A percentile compares a stretch with the other conserved stretches of the same genome.
These are phyloP conservation scores for Percina caprodes DNA, from an alignment of 2,113 vertebrate species.

Conservation along the genomic window DNA sequence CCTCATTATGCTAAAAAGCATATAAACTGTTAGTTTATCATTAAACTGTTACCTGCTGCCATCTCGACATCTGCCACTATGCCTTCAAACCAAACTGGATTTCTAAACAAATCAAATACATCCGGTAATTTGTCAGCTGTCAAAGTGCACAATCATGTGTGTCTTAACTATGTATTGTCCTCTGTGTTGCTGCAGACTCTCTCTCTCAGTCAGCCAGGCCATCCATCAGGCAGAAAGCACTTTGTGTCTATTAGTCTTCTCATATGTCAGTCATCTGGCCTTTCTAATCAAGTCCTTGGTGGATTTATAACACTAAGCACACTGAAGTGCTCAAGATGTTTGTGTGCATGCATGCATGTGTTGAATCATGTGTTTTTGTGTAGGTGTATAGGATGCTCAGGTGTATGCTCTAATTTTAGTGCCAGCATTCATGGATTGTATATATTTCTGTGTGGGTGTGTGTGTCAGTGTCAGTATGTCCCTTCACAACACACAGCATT, in stretches of 20 bases:
- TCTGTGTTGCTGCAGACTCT: not conserved
- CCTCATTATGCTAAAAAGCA: not conserved
- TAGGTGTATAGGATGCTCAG: not conserved
- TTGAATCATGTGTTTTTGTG: conserved; percentile 2
- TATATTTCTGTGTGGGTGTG: not conserved
- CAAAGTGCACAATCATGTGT: conserved; percentile 34
- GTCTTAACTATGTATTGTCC: conserved; percentile 28
- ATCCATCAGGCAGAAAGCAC: conserved; percentile 66
- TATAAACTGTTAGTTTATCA: conserved; percentile 23
- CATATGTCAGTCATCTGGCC: conserved; percentile 71
- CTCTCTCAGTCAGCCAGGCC: conserved; percentile 24
- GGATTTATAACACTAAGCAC: conserved; percentile 59
- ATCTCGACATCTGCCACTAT: not conserved
- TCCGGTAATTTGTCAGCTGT: conserved; percentile 52
- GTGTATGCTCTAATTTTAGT: not conserved
- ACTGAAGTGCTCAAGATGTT: conserved; percentile 6
- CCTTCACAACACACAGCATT: not conserved
- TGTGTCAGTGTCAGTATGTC: not conserved
- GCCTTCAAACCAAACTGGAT: conserved; percentile 25
- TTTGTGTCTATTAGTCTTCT: conserved; percentile 69
- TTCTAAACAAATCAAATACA: conserved; percentile 39
- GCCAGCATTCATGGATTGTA: not conserved
- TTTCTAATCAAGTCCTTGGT: conserved; percentile 78
- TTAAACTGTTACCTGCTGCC: conserved; percentile 1
- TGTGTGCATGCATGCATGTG: conserved; percentile 3